phyloP scores from a whole-genome alignment of 2,113 vertebrate species.

The Electrona antarctica region DNA sequence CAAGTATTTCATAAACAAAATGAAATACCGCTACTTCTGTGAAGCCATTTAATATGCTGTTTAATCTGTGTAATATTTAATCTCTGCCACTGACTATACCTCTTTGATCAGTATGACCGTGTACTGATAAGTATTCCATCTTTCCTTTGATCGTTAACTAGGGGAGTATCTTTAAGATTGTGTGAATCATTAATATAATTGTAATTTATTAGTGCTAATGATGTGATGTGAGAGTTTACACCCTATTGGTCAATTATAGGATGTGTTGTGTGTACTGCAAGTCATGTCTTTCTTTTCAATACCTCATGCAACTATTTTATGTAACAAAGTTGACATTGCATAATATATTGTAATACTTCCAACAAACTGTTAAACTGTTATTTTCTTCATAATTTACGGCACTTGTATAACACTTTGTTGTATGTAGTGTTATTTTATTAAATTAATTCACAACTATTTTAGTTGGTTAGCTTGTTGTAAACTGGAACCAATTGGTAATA shows the following conservation, averaged over 20 bases:
- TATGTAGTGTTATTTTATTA: constrained; percentile 29
- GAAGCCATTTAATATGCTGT: too few relatives aligned
- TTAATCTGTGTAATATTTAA: too few relatives aligned
- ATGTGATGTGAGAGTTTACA: too few relatives aligned
- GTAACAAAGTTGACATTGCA: background rate
- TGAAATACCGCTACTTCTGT: too few relatives aligned
- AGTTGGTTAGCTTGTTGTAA: constrained; percentile 32
- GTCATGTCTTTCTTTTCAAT: background rate
- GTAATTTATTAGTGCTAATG: background rate
- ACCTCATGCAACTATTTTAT: background rate
- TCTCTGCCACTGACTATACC: too few relatives aligned
- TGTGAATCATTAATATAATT: background rate
- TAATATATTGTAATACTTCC: constrained; percentile 22
- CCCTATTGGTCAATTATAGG: background rate
- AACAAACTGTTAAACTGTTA: constrained; percentile 39
- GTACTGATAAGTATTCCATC: too few relatives aligned
- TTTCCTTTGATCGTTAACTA: background rate
- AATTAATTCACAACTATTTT: constrained; percentile 23
- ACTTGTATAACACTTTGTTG: background rate
- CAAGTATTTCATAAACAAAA: background rate
- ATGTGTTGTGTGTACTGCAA: background rate
- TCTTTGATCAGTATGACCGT: too few relatives aligned
- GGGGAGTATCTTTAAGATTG: background rate
- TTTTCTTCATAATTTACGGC: constrained; percentile 11
- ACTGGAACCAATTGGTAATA: constrained; percentile 24